Percentiles rank a stretch among this genome's conserved stretches.
Conservation (phyloP, 1,140 invertebrate species). For the Neocloeon triangulifer region DNA sequence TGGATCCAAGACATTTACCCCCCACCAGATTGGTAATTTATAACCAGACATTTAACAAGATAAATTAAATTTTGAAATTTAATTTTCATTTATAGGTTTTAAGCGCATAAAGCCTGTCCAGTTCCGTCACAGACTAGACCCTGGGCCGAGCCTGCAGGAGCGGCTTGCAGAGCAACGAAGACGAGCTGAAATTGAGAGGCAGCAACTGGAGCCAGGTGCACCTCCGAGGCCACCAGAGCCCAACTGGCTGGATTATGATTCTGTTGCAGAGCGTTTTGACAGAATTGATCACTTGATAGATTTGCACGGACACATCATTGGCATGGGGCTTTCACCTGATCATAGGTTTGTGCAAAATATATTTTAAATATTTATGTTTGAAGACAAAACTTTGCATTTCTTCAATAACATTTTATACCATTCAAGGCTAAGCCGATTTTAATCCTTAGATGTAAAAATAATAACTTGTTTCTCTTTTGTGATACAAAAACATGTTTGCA, state of each 20-base stretch:
- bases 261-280: slow-evolving; percentile 49
- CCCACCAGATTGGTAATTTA: slow-evolving; percentile 52
- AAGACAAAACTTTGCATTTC: background rate
- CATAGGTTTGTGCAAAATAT: slow-evolving; percentile 48
- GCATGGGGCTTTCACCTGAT: slow-evolving; percentile 71
- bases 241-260: slow-evolving; percentile 43
- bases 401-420: background rate
- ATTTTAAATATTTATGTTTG: background rate
- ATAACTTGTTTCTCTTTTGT: too few species aligned
- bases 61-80: background rate
- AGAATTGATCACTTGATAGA: slow-evolving; percentile 64
- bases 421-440: too few species aligned
- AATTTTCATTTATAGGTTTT: slow-evolving; percentile 24
- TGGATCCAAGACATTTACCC: slow-evolving; percentile 63
- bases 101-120: slow-evolving; percentile 51
- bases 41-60: background rate
- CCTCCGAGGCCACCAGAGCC: slow-evolving; percentile 24
- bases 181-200: slow-evolving; percentile 13
- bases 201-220: too few species aligned
- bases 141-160: slow-evolving; percentile 41
- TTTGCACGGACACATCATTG: slow-evolving; percentile 72
- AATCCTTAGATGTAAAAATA: too few species aligned
- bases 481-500: too few species aligned
- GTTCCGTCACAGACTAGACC: slow-evolving; percentile 43
- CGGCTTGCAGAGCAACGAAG: slow-evolving; percentile 31